Evolutionary conservation across 35 echinoderm and acorn worm genomes (phyloP).

Genomic region (Nesometra sesokonis): DNA sequence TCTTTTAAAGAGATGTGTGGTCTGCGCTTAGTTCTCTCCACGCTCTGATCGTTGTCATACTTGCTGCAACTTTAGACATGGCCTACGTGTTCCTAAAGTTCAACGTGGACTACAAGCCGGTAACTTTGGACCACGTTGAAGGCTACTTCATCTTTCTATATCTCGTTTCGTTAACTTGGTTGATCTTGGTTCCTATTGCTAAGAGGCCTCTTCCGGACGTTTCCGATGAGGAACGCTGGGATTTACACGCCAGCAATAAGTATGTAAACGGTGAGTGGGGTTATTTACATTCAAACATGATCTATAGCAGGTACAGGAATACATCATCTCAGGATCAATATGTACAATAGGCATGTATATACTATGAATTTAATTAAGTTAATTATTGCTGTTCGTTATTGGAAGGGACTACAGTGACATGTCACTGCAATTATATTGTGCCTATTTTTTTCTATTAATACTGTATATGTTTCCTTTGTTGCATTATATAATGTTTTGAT

Average conservation of each 20-base stretch:
- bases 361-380: too few relatives aligned
- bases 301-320: too few relatives aligned
- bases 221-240: slow-evolving; percentile 65
- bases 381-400: too few relatives aligned
- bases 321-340: too few relatives aligned
- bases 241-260: slow-evolving; percentile 46
- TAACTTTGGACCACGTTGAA: slow-evolving; percentile 59
- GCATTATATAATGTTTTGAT: too few relatives aligned
- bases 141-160: slow-evolving; percentile 78
- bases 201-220: slow-evolving; percentile 67
- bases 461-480: too few relatives aligned
- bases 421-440: too few relatives aligned
- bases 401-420: too few relatives aligned
- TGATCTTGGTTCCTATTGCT: slow-evolving; percentile 68
- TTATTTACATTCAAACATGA: too few relatives aligned
- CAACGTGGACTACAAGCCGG: slow-evolving; percentile 38
- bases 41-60: slow-evolving; percentile 66
- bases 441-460: too few relatives aligned
- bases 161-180: slow-evolving; percentile 60
- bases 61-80: slow-evolving; percentile 73
- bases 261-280: slow-evolving; percentile 66
- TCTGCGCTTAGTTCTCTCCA: slow-evolving; percentile 57
- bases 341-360: too few relatives aligned
- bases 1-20: slow-evolving; percentile 45
- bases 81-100: slow-evolving; percentile 74